phyloP scores from a whole-genome alignment of 2,888 invertebrate genomes.

The Eupithecia subumbrata region DNA sequence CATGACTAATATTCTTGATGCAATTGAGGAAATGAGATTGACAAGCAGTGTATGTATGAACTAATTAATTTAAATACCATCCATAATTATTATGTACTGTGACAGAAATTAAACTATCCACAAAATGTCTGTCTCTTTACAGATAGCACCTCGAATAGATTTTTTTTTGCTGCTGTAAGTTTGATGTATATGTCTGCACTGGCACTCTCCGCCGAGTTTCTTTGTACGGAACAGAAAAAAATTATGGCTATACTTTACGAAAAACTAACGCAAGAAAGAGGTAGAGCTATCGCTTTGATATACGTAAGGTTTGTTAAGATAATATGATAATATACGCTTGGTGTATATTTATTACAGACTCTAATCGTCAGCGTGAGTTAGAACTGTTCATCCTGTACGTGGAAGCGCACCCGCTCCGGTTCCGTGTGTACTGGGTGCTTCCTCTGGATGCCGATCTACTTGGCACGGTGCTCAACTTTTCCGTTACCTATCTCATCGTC shows the following conservation, averaged over 20 bases:
- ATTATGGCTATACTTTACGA: background rate
- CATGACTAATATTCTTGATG: background rate
- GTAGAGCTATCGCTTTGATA: background rate
- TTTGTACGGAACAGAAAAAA: background rate
- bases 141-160: background rate
- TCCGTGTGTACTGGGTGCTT: background rate
- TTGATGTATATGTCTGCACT: background rate
- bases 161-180: background rate
- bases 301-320: too few species aligned
- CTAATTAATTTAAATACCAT: background rate
- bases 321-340: too few species aligned
- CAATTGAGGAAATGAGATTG: background rate
- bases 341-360: background rate
- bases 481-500: background rate
- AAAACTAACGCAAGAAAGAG: background rate
- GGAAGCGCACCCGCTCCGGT: background rate
- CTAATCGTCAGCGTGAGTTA: background rate
- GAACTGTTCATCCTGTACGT: background rate
- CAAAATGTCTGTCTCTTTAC: background rate
- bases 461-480: background rate
- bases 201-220: background rate
- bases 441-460: background rate
- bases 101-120: background rate
- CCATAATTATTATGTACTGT: background rate
- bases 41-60: background rate